Percentiles rank a stretch among this genome's conserved stretches.
These are phyloP conservation scores for Torymus aiolomorphi DNA, from an alignment of 2,888 invertebrate genomes.

Conservation along the genomic window DNA sequence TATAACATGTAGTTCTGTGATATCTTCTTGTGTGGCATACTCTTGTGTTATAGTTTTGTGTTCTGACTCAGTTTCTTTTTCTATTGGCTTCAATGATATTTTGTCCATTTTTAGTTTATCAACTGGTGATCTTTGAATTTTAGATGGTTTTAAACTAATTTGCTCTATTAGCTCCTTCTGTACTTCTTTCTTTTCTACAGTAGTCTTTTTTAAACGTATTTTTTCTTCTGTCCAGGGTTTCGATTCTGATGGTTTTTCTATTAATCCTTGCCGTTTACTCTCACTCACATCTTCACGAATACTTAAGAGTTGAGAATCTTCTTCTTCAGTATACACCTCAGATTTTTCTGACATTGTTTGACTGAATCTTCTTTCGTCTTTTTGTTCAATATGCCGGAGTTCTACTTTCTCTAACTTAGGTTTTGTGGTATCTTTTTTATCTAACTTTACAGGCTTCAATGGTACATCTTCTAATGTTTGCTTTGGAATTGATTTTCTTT, in stretches of 20 bases:
- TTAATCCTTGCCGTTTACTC: slow-evolving; percentile 77
- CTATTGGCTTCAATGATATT: slow-evolving; percentile 58
- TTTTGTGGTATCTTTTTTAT: slow-evolving; percentile 45
- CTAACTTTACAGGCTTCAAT: slow-evolving; percentile 25
- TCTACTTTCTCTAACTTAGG: slow-evolving; percentile 48
- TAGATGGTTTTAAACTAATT: slow-evolving; percentile 79
- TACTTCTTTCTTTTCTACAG: slow-evolving; percentile 72
- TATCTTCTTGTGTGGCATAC: too few species aligned
- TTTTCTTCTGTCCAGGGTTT: slow-evolving; percentile 83
- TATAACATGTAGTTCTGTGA: too few species aligned
- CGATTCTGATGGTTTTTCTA: slow-evolving; percentile 74
- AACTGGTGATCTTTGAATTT: slow-evolving; percentile 71
- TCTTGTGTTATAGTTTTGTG: neutral
- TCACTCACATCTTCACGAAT: slow-evolving; percentile 20
- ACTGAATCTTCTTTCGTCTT: too few species aligned
- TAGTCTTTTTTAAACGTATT: slow-evolving; percentile 77
- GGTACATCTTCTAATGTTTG: slow-evolving; percentile 69
- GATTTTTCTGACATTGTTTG: slow-evolving; percentile 1
- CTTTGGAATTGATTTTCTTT: slow-evolving; percentile 63
- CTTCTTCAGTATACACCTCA: slow-evolving; percentile 8
- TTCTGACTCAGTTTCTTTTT: slow-evolving; percentile 52
- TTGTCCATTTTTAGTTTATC: slow-evolving; percentile 65
- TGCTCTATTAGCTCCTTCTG: slow-evolving; percentile 74
- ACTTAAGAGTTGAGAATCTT: slow-evolving; percentile 22
- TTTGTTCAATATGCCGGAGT: slow-evolving; percentile 21